Percentiles rank a stretch among this genome's conserved stretches.
Evolutionary conservation across 2,797 vertebrate genomes (phyloP).

Genomic region (Hylomyscus alleni): DNA sequence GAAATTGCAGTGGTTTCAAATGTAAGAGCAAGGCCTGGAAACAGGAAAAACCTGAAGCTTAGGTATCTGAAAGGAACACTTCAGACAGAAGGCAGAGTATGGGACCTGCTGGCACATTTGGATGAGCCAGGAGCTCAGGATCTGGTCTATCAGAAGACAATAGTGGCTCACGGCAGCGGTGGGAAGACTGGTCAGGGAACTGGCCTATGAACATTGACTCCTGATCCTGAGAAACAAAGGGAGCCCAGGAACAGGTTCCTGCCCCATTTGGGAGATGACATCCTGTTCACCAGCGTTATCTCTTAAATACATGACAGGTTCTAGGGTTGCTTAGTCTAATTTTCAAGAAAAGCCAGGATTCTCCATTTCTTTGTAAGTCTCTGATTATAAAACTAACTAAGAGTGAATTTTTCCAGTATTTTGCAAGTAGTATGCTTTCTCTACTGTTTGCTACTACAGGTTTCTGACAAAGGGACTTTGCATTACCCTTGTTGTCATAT

Average conservation of each 20-base stretch:
- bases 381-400: not conserved
- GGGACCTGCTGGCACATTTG: fast-evolving
- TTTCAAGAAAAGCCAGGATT: not conserved
- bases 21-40: not conserved
- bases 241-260: not conserved
- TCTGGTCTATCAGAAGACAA: not conserved
- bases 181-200: not conserved
- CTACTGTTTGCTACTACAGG: not conserved
- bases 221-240: not conserved
- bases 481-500: not conserved
- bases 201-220: not conserved
- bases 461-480: not conserved
- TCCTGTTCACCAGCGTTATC: not conserved
- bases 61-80: not conserved
- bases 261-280: fast-evolving
- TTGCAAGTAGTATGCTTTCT: not conserved
- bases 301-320: not conserved
- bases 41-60: not conserved
- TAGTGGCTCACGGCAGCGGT: not conserved
- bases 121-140: no score
- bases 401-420: not conserved
- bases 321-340: not conserved
- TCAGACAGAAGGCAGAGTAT: not conserved
- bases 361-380: not conserved
- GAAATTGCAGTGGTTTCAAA: not conserved